Conservation (phyloP, 2,113 vertebrate genomes). For the Pachyramphus minor region DNA sequence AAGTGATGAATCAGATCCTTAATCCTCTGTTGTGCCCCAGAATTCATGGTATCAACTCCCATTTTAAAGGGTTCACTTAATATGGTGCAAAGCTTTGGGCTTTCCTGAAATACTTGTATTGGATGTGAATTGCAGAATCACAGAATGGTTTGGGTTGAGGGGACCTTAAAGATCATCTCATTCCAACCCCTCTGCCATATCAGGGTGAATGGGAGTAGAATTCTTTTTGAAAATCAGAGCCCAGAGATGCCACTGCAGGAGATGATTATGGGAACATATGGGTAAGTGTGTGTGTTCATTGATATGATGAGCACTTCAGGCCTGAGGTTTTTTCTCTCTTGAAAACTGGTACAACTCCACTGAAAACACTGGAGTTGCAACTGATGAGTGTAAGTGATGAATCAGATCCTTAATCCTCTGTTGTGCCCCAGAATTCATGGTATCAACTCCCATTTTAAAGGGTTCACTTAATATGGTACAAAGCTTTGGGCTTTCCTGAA, state of each 20-base stretch:
- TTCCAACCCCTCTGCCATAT: background rate
- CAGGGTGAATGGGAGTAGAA: constrained; percentile 9
- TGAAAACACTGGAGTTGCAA: constrained; percentile 30
- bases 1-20: constrained; percentile 54
- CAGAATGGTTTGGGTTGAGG: background rate
- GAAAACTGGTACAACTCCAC: constrained; percentile 16
- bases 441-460: constrained; percentile 3
- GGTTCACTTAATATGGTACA: constrained; percentile 1
- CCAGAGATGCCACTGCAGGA: constrained; percentile 5
- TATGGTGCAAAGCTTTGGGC: background rate
- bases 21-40: constrained; percentile 13
- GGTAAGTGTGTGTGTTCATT: constrained; percentile 34
- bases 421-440: constrained; percentile 27
- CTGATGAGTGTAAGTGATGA: constrained; percentile 41
- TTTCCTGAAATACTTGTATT: background rate
- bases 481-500: background rate
- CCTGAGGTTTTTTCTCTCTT: background rate
- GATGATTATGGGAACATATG: constrained; percentile 33
- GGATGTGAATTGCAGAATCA: background rate
- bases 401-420: constrained; percentile 36
- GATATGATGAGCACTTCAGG: constrained; percentile 48
- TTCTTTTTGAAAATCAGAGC: constrained; percentile 22
- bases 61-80: constrained; percentile 12
- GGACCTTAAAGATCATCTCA: background rate
- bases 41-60: constrained; percentile 20